phyloP scores from a whole-genome alignment of 2,113 vertebrate genomes.

The Phylloscopus whistleri region DNA sequence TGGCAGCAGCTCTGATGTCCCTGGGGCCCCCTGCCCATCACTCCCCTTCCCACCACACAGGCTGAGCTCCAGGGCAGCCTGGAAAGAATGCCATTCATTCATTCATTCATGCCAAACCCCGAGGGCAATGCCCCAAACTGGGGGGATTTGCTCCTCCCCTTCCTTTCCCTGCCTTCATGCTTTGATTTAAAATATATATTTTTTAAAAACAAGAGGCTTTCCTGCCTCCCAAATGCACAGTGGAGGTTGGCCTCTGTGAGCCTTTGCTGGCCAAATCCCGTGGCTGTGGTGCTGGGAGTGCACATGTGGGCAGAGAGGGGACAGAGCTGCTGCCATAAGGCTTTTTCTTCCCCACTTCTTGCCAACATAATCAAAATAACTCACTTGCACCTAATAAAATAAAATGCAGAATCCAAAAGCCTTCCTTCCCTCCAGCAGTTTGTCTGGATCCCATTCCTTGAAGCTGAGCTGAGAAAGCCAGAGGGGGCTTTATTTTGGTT shows the following conservation, averaged over 20 bases:
- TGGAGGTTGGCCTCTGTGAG: not conserved
- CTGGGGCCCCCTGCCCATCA: not conserved
- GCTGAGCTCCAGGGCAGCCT: not conserved
- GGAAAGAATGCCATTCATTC: not conserved
- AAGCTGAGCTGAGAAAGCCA: not conserved
- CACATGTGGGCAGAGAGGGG: not conserved
- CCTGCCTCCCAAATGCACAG: not conserved
- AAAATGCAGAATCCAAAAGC: conserved; percentile 51
- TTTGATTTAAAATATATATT: not conserved
- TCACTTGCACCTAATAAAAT: conserved; percentile 62
- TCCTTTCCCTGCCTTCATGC: not conserved
- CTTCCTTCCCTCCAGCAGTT: conserved; percentile 24
- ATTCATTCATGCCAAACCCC: not conserved
- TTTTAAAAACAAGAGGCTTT: not conserved
- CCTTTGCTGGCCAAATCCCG: not conserved
- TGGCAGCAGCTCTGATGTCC: not conserved
- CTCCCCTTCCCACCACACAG: not conserved
- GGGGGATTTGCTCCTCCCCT: not conserved
- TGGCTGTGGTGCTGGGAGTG: not conserved
- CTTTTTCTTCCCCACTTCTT: not conserved
- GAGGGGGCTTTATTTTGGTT: not conserved
- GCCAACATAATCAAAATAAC: conserved; percentile 65
- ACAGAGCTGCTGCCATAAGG: conserved; percentile 12
- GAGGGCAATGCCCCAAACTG: not conserved
- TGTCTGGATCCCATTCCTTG: conserved; percentile 50